A percentile compares a stretch with the other conserved stretches of the same genome.
These are phyloP conservation scores for Acleris emargana DNA, from an alignment of 2,888 invertebrate genomes.

Conservation along the genomic window DNA sequence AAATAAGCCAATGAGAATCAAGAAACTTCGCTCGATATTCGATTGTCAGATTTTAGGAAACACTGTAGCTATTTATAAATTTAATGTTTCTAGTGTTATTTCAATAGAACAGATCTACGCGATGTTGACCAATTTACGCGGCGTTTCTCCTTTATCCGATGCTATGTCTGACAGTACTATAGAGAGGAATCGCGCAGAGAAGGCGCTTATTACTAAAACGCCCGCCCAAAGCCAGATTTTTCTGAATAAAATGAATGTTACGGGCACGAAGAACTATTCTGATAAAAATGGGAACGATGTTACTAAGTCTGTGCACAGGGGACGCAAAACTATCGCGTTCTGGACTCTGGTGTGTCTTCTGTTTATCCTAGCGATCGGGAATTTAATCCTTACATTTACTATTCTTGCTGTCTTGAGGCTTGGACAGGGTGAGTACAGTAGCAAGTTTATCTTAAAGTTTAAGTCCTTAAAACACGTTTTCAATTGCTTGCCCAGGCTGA, in stretches of 20 bases:
- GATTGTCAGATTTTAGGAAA: constrained; percentile 54
- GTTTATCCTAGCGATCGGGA: constrained; percentile 89
- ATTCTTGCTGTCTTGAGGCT: constrained; percentile 91
- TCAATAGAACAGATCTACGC: constrained; percentile 35
- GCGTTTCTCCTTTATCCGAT: constrained; percentile 71
- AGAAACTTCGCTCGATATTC: constrained; percentile 70
- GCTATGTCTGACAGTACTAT: constrained; percentile 72
- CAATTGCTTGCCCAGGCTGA: too few species aligned
- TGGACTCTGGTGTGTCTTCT: constrained; percentile 90
- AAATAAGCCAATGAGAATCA: constrained; percentile 53
- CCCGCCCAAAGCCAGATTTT: constrained; percentile 64
- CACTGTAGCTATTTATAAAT: constrained; percentile 66
- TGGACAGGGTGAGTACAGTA: constrained; percentile 82
- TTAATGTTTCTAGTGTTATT: constrained; percentile 38
- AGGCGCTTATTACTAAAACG: constrained; percentile 69
- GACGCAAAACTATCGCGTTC: constrained; percentile 87
- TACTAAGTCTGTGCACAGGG: constrained; percentile 65
- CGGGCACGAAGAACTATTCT: constrained; percentile 65
- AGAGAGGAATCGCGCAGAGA: constrained; percentile 71
- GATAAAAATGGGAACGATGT: constrained; percentile 79
- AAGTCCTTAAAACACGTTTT: too few species aligned
- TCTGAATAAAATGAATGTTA: constrained; percentile 50
- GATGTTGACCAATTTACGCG: constrained; percentile 65
- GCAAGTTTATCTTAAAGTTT: too few species aligned
- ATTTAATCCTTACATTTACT: constrained; percentile 90